Evolutionary conservation across 2,888 invertebrate species (phyloP), one percentile per base, ranked within the genome.

Genomic region (Lepidocyrtinus sp.): DNA sequence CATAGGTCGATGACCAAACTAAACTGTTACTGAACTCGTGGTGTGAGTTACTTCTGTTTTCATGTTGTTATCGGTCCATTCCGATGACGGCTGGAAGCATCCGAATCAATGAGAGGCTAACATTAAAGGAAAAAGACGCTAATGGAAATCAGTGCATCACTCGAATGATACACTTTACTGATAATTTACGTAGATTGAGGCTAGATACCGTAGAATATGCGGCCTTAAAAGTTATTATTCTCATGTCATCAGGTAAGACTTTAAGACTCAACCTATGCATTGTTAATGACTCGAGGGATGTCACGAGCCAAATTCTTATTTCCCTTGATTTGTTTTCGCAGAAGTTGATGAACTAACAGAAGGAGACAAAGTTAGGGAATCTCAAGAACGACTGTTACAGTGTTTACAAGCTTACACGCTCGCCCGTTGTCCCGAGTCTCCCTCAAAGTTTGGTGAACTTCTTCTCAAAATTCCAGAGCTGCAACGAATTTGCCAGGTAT

Each of bases 151-250:
- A 86, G 71, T 96, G 97, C 88, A 96, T 98, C 88, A 96, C 96
- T 89, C 91, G 97, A 82, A 96, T 98, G 96, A 91, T 98, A 86
- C 95, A 96, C 88, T 94, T 98, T 89, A 96, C 97, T 0, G 96
- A 97, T 88, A 96, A 97, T 89, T 90, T 98, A 87, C 91, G 97
- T 87, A 90, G 97, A 85, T 91, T 98, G 85, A 92, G 95, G 87
- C 95, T 98, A 46, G 98, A 98, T 90, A 93, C 96, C 87, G 97
- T 97, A 89, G 98, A 98, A 90, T 98, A 97, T 89, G 97, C 97
- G 86, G 97, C 97, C 86, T 93, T 98, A 92, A 98, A 98, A 91
- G 96, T 96, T 85, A 95, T 97, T 87, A 94, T 97, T 81, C 92
- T 97, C 70, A 92, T 97, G 87, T 95, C 96, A 86, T 96, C 97